Evolutionary conservation across 2,797 vertebrate genomes (phyloP).

Genomic region (Megaceryle alcyon): DNA sequence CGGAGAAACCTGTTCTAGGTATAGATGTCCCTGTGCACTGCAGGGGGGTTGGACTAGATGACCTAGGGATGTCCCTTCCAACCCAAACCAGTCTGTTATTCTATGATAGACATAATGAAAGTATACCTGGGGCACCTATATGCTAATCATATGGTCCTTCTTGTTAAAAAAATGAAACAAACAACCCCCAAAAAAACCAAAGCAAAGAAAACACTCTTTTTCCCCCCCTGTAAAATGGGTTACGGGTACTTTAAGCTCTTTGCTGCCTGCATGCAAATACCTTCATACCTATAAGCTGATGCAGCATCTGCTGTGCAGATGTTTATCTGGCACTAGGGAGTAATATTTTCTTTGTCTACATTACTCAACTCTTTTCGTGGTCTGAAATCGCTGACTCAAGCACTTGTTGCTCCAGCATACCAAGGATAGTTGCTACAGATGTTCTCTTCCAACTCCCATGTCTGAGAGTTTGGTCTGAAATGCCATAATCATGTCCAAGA

Average conservation of each 20-base stretch:
- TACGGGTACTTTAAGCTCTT: neutral
- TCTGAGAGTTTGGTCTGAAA: neutral
- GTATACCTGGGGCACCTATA: neutral
- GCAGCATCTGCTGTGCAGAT: constrained; percentile 38
- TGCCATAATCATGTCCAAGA: neutral
- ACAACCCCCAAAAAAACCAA: too few species aligned
- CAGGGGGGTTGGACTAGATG: neutral
- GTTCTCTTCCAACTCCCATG: neutral
- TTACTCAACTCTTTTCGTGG: neutral
- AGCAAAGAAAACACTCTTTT: neutral
- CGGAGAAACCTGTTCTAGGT: neutral
- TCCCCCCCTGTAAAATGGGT: neutral
- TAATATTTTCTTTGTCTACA: neutral
- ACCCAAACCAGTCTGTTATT: neutral
- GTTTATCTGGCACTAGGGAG: constrained; percentile 14
- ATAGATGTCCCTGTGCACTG: neutral
- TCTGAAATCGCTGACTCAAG: neutral
- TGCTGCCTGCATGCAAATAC: neutral
- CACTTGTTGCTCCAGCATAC: neutral
- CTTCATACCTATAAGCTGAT: constrained; percentile 4
- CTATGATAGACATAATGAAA: neutral
- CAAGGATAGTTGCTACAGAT: neutral
- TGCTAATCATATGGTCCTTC: neutral
- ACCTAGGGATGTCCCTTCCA: neutral
- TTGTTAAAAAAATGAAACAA: too few species aligned